Percentiles rank a stretch among this genome's conserved stretches.
These are phyloP conservation scores for Chromoteleia sp. DNA, from an alignment of 2,888 invertebrate genomes.

Conservation along the genomic window DNA sequence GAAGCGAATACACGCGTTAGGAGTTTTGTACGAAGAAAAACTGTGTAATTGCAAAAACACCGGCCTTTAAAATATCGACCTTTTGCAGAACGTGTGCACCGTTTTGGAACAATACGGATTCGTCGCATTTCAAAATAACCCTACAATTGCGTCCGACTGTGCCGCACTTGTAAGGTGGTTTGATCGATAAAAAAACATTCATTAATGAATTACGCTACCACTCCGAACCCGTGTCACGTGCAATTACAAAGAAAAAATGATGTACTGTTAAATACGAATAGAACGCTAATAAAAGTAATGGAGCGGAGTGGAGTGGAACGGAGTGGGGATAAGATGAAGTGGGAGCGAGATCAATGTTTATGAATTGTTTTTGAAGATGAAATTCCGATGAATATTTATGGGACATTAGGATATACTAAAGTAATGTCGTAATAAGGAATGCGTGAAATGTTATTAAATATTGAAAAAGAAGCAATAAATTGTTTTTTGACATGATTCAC, in stretches of 20 bases:
- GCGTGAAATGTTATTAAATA: neutral
- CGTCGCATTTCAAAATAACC: constrained; percentile 54
- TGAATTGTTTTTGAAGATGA: constrained; percentile 10
- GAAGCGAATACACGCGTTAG: no score
- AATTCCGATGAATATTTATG: constrained; percentile 19
- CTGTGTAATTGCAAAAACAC: constrained; percentile 15
- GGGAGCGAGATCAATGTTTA: neutral
- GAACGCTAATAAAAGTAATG: neutral
- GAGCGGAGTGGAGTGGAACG: neutral
- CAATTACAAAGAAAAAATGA: constrained; percentile 15
- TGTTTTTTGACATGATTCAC: neutral
- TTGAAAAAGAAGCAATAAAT: neutral
- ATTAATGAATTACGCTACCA: constrained; percentile 37
- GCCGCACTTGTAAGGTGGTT: constrained; percentile 49
- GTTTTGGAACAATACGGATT: constrained; percentile 63
- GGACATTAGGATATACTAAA: neutral
- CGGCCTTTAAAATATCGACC: constrained; percentile 60
- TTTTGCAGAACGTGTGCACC: constrained; percentile 36
- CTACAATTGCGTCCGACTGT: constrained; percentile 35
- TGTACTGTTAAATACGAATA: constrained; percentile 12
- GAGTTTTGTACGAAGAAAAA: constrained; percentile 18
- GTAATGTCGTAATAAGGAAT: neutral
- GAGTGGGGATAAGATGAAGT: no score
- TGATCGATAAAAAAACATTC: constrained; percentile 45
- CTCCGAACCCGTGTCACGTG: constrained; percentile 9